Evolutionary conservation across 2,113 vertebrate genomes (phyloP).

Genomic region (Mormyrus iriodes): DNA sequence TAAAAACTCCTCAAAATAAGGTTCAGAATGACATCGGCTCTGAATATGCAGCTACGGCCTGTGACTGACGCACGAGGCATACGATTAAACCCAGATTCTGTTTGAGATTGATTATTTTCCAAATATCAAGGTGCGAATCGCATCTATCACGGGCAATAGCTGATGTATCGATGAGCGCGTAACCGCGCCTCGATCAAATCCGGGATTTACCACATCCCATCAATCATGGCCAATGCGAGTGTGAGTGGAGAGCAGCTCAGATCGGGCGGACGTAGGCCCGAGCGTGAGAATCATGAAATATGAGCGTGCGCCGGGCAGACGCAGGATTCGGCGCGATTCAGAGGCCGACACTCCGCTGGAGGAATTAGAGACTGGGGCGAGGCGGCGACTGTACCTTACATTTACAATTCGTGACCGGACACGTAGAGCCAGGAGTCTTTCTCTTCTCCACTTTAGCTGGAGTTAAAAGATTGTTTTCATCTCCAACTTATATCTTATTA

Average conservation of each 20-base stretch:
- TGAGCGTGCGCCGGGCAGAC: not conserved
- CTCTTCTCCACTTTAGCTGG: not conserved
- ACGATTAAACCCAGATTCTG: not conserved
- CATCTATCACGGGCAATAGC: not conserved
- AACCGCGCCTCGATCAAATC: no score
- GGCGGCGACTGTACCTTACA: not conserved
- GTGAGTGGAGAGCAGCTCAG: no score
- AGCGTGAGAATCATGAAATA: constrained; percentile 9
- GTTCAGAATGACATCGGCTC: not conserved
- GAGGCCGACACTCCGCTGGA: not conserved
- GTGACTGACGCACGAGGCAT: not conserved
- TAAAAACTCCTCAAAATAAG: not conserved
- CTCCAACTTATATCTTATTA: not conserved
- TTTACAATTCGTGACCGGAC: not conserved
- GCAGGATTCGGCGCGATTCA: not conserved
- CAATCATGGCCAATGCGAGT: not conserved
- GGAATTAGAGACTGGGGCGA: not conserved
- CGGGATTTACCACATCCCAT: not conserved
- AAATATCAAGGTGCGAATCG: not conserved
- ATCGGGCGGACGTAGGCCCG: not conserved
- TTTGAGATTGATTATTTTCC: not conserved
- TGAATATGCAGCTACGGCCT: not conserved
- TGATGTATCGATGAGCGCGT: not conserved
- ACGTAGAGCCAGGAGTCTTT: not conserved
- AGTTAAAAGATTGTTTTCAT: not conserved